phyloP scores from a whole-genome alignment of 2,797 vertebrate species.

The Rhinichthys osculus region DNA sequence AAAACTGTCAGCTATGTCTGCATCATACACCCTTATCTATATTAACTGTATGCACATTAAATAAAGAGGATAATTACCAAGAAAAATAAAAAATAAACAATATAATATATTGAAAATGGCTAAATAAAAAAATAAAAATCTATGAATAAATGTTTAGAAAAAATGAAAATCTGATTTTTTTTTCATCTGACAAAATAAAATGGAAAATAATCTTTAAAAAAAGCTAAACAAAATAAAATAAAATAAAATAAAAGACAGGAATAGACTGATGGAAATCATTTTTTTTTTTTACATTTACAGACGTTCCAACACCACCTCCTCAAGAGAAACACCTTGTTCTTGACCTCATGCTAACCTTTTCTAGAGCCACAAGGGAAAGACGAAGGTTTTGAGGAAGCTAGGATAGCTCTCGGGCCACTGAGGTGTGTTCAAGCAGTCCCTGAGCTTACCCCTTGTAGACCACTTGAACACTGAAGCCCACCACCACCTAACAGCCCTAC shows the following conservation, averaged over 20 bases:
- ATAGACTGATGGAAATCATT: conserved; percentile 40
- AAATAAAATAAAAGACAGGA: conserved; percentile 22
- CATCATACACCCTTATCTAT: neutral
- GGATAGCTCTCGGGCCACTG: conserved; percentile 26
- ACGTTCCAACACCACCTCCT: conserved; percentile 40
- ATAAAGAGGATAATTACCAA: neutral
- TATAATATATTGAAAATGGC: neutral
- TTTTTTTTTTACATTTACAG: conserved; percentile 44
- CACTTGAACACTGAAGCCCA: conserved; percentile 73
- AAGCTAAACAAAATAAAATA: neutral
- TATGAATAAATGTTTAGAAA: neutral
- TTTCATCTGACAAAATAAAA: too few relatives aligned
- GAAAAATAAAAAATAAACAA: neutral
- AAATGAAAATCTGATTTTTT: neutral
- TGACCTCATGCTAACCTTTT: conserved; percentile 43
- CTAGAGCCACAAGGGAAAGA: conserved; percentile 34
- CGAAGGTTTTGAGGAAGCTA: conserved; percentile 36
- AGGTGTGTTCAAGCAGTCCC: conserved; percentile 59
- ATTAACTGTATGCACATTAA: neutral
- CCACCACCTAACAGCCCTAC: conserved; percentile 77
- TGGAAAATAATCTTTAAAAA: too few relatives aligned
- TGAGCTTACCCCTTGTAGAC: conserved; percentile 63
- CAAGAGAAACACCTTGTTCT: conserved; percentile 51
- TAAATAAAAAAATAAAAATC: neutral
- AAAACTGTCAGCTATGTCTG: conserved; percentile 14